phyloP scores from a whole-genome alignment of 2,888 invertebrate genomes.

The Mimumesa dahlbomi region DNA sequence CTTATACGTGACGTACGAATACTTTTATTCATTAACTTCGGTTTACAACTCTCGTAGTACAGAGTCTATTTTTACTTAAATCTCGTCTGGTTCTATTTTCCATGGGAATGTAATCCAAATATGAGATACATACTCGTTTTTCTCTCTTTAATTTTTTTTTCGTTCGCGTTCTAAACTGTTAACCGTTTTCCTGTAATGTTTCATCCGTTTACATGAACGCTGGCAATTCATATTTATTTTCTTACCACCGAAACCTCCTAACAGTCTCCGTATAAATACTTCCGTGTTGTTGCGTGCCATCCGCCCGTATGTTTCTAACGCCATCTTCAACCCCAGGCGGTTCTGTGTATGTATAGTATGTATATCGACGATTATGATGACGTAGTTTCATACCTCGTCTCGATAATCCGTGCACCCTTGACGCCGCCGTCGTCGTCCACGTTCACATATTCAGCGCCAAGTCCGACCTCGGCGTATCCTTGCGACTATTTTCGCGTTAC shows the following conservation, averaged over 20 bases:
- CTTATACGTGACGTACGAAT: too few relatives aligned
- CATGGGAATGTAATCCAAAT: too few relatives aligned
- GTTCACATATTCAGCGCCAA: conserved; percentile 54
- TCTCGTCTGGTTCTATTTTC: too few relatives aligned
- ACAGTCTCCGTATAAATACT: background rate
- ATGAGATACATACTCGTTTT: too few relatives aligned
- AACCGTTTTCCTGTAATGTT: too few relatives aligned
- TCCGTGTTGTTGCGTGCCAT: background rate
- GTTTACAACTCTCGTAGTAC: too few relatives aligned
- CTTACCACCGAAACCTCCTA: background rate
- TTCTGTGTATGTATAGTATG: background rate
- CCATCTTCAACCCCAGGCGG: background rate
- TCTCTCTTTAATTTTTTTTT: too few relatives aligned
- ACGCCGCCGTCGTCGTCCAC: conserved; percentile 29
- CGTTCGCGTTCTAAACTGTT: too few relatives aligned
- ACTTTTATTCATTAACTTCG: too few relatives aligned
- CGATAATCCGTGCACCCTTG: conserved; percentile 48
- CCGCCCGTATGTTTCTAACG: background rate
- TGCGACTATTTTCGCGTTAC: conserved; percentile 76
- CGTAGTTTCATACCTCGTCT: conserved; percentile 13
- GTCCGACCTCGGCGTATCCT: conserved; percentile 73
- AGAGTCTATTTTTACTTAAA: too few relatives aligned
- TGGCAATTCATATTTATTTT: conserved; percentile 12
- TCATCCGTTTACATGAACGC: too few relatives aligned
- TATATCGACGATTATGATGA: conserved; percentile 29